Evolutionary conservation across 2,888 invertebrate genomes (phyloP).

Genomic region (Agonopterix alstromeriana): DNA sequence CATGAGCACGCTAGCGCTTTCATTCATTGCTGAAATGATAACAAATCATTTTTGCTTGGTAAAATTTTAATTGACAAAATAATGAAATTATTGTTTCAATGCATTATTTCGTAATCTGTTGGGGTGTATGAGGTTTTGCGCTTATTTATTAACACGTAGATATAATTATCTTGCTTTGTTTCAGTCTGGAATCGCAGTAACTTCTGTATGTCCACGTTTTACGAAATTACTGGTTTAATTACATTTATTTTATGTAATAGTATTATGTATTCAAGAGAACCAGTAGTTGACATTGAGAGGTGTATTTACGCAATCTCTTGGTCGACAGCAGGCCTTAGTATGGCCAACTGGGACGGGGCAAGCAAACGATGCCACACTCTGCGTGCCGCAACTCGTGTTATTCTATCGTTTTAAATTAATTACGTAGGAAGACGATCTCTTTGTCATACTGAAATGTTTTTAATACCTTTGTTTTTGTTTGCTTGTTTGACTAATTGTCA

Average conservation of each 20-base stretch:
- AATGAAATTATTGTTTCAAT: too few relatives aligned
- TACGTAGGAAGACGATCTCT: background rate
- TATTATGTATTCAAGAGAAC: slow-evolving; percentile 27
- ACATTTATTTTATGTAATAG: slow-evolving; percentile 10
- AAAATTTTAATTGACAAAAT: too few relatives aligned
- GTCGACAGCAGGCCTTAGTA: background rate
- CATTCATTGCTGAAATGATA: too few relatives aligned
- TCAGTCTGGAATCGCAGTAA: too few relatives aligned
- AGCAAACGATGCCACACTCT: slow-evolving; percentile 24
- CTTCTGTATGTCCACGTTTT: too few relatives aligned
- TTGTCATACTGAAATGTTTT: background rate
- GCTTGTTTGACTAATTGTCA: slow-evolving; percentile 3
- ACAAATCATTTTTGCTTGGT: too few relatives aligned
- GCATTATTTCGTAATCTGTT: too few relatives aligned
- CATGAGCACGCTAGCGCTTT: too few relatives aligned
- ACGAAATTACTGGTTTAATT: too few relatives aligned
- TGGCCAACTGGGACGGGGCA: background rate
- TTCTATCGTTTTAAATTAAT: slow-evolving; percentile 1
- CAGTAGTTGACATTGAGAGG: slow-evolving; percentile 45
- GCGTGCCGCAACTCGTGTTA: slow-evolving; percentile 18
- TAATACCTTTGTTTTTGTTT: slow-evolving; percentile 4
- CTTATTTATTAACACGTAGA: too few relatives aligned
- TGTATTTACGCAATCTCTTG: slow-evolving; percentile 44
- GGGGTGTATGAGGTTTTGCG: too few relatives aligned
- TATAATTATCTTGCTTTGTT: too few relatives aligned